Conservation (phyloP, 2,113 vertebrate species). For the Eulemur macaco region DNA sequence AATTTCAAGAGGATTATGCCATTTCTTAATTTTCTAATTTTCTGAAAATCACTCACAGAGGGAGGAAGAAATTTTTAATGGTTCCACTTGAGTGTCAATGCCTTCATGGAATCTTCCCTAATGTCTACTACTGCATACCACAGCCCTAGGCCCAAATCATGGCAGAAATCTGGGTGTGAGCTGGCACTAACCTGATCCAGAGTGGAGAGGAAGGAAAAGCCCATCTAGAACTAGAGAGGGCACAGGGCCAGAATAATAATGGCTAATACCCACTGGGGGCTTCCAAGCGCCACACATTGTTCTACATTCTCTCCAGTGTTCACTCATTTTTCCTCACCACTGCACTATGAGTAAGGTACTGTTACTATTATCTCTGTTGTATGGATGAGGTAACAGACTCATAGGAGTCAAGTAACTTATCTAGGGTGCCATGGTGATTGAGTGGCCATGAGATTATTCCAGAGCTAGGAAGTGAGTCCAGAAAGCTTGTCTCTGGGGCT, state of each 20-base stretch:
- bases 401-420: not conserved
- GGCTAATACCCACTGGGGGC: not conserved
- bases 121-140: not conserved
- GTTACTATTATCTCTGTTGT: not conserved
- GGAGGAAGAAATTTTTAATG: not conserved
- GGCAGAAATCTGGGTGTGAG: not conserved
- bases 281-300: not conserved
- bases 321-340: not conserved
- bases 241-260: not conserved
- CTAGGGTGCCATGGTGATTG: not conserved
- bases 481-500: not conserved
- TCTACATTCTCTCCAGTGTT: not conserved
- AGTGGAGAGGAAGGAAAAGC: not conserved
- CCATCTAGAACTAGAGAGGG: not conserved
- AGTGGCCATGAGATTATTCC: not conserved
- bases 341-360: not conserved
- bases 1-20: constrained; percentile 52
- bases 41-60: not conserved
- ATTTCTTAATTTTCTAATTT: constrained; percentile 31
- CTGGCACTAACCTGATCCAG: not conserved
- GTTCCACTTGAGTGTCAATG: not conserved
- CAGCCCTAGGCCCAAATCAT: not conserved
- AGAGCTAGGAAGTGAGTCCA: not conserved
- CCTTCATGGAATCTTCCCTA: constrained; percentile 19
- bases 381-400: not conserved